phyloP scores from a whole-genome alignment of 2,888 invertebrate species.

The Pollenia amentaria region DNA sequence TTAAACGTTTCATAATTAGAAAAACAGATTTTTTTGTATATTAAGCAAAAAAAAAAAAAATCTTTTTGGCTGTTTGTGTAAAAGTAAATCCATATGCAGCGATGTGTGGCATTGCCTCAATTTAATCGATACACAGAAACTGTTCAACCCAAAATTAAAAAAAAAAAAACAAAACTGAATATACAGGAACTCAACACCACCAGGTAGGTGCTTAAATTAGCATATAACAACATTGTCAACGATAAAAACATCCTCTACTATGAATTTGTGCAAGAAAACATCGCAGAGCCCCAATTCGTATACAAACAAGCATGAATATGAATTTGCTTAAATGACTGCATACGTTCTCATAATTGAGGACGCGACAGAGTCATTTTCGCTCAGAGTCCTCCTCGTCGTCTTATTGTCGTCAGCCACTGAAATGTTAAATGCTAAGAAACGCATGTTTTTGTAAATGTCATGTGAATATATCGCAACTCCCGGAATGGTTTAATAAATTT shows the following conservation, averaged over 20 bases:
- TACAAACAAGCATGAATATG: not conserved
- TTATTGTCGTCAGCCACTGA: slow-evolving; percentile 25
- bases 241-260: slow-evolving; percentile 64
- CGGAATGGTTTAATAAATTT: slow-evolving; percentile 81
- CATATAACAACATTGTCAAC: slow-evolving; percentile 74
- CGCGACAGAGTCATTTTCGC: slow-evolving; percentile 18
- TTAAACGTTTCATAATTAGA: slow-evolving; percentile 74
- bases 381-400: slow-evolving; percentile 4
- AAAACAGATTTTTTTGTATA: slow-evolving; percentile 59
- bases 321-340: slow-evolving; percentile 29
- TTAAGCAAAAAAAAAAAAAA: not conserved
- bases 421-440: slow-evolving; percentile 44
- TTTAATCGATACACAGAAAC: slow-evolving; percentile 65
- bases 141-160: not conserved
- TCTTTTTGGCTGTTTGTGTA: slow-evolving; percentile 15
- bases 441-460: slow-evolving; percentile 68
- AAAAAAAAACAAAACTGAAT: slow-evolving; percentile 3
- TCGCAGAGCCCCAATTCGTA: not conserved
- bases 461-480: slow-evolving; percentile 66
- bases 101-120: slow-evolving; percentile 69
- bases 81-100: slow-evolving; percentile 47
- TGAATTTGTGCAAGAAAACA: slow-evolving; percentile 20
- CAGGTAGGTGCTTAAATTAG: slow-evolving; percentile 74
- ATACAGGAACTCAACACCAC: slow-evolving; percentile 58
- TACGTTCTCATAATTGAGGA: slow-evolving; percentile 23